Percentiles rank a stretch among this genome's conserved stretches.
These are phyloP conservation scores for Odontomachus brunneus DNA, from an alignment of 1,140 invertebrate species.

Conservation along the genomic window DNA sequence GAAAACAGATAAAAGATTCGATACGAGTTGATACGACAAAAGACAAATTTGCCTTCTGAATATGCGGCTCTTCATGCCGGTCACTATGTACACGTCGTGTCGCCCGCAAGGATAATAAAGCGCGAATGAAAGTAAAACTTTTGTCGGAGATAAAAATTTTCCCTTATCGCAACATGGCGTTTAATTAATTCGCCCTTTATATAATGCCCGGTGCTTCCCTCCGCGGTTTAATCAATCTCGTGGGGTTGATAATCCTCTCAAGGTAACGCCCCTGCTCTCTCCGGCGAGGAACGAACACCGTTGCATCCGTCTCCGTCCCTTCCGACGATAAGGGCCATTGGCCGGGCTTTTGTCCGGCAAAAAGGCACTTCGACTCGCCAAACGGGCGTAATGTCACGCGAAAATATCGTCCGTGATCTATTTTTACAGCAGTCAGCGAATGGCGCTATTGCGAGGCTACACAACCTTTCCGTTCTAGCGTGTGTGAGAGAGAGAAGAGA, in stretches of 20 bases:
- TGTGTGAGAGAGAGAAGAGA: too few relatives aligned
- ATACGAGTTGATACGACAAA: background rate
- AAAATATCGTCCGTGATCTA: constrained; percentile 48
- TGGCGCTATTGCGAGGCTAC: background rate
- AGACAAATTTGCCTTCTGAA: constrained; percentile 7
- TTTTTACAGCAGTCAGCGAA: constrained; percentile 36
- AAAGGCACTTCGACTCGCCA: constrained; percentile 42
- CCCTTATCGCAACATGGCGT: background rate
- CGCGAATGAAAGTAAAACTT: constrained; percentile 1
- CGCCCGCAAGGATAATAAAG: background rate
- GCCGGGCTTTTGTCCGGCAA: constrained; percentile 35
- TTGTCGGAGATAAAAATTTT: background rate
- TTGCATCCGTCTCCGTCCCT: constrained; percentile 35
- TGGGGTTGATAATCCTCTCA: constrained; percentile 29
- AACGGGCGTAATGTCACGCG: constrained; percentile 12
- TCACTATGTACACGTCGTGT: background rate
- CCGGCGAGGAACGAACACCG: constrained; percentile 28
- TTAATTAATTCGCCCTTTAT: constrained; percentile 5
- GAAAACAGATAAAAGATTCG: background rate
- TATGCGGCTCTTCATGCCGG: background rate
- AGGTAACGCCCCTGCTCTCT: constrained; percentile 11
- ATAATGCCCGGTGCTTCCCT: background rate
- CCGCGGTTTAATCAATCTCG: constrained; percentile 25
- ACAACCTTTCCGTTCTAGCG: constrained; percentile 28
- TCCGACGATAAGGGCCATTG: constrained; percentile 40